phyloP scores from a whole-genome alignment of 2,113 vertebrate genomes.

The Pogona vitticeps region DNA sequence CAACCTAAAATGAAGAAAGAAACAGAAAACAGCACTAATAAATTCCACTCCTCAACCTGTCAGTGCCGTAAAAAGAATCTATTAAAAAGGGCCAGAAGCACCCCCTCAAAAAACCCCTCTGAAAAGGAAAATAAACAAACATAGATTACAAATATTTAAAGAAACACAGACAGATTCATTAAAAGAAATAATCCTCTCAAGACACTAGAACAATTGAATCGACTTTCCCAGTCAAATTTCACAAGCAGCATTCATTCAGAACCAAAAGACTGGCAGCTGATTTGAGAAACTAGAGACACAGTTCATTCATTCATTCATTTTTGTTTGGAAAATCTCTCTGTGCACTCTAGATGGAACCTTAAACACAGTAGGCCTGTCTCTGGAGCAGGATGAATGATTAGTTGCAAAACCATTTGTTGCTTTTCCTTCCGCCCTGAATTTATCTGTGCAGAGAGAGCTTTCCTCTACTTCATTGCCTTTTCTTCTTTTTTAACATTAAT shows the following conservation, averaged over 20 bases:
- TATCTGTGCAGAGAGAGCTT: not conserved
- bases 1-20: slow-evolving; percentile 39
- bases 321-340: slow-evolving; percentile 11
- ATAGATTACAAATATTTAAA: slow-evolving; percentile 14
- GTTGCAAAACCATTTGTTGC: not conserved
- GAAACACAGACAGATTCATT: slow-evolving; percentile 40
- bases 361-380: not conserved
- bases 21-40: slow-evolving; percentile 46
- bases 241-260: slow-evolving; percentile 7
- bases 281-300: not conserved
- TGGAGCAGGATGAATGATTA: not conserved
- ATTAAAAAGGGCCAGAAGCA: slow-evolving; percentile 31
- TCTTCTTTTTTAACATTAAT: not conserved
- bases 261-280: not conserved
- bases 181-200: slow-evolving; percentile 45
- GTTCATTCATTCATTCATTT: not conserved
- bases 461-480: not conserved
- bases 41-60: slow-evolving; percentile 33
- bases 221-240: slow-evolving; percentile 9
- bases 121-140: slow-evolving; percentile 8
- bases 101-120: slow-evolving; percentile 33
- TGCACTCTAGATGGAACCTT: not conserved
- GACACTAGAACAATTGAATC: slow-evolving; percentile 38
- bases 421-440: slow-evolving; percentile 8
- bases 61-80: slow-evolving; percentile 24